These are phyloP conservation scores for Pantherophis vulpinus DNA, from an alignment of 2,797 vertebrate genomes.

Conservation along the genomic window DNA sequence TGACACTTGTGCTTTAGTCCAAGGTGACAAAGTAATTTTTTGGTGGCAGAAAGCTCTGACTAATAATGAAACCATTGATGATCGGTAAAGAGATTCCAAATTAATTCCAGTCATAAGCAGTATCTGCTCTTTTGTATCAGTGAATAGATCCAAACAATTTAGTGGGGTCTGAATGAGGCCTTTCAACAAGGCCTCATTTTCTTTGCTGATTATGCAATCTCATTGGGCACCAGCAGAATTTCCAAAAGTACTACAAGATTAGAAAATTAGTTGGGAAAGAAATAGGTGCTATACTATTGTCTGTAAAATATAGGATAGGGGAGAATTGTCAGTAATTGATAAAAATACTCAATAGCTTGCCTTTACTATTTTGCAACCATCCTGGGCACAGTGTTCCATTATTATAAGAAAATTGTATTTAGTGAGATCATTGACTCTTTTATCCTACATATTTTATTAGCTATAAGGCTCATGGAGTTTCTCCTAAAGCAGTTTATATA, in stretches of 20 bases:
- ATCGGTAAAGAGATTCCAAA: not conserved
- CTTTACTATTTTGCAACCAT: not conserved
- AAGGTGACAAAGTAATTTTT: not conserved
- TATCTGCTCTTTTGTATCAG: not conserved
- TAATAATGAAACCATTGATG: not conserved
- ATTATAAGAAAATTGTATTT: not conserved
- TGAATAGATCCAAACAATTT: not conserved
- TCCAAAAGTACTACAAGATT: not conserved
- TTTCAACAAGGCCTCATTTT: not conserved
- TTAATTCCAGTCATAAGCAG: not conserved
- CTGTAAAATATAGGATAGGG: not conserved
- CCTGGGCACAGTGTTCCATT: not conserved
- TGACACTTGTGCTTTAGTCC: not conserved
- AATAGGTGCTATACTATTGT: not conserved
- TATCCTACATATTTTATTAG: not conserved
- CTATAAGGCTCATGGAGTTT: not conserved
- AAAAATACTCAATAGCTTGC: not conserved
- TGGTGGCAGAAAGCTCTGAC: not conserved
- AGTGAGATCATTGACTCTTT: not conserved
- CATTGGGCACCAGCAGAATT: not conserved
- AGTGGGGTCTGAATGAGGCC: not conserved
- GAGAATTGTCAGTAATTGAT: not conserved
- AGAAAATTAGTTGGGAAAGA: not conserved
- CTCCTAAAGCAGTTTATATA: not conserved
- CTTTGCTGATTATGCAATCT: not conserved